Conservation (phyloP, 2,888 invertebrate species). For the Lagria hirta region DNA sequence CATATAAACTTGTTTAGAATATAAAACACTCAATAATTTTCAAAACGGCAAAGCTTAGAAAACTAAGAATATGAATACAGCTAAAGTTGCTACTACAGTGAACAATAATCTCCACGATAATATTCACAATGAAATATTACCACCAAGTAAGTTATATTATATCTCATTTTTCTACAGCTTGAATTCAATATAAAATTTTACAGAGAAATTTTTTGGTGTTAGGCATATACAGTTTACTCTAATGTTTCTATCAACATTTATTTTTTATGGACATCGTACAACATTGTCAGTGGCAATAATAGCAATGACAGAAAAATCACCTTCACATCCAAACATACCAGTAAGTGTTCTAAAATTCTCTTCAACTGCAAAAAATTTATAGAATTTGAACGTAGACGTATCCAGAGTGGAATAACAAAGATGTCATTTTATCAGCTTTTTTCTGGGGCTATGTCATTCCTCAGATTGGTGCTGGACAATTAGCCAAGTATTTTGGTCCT, state of each 20-base stretch:
- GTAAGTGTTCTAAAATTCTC: conserved; percentile 46
- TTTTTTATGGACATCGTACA: conserved; percentile 4
- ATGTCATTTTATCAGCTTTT: conserved; percentile 68
- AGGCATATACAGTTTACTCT: conserved; percentile 4
- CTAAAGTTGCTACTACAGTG: no score
- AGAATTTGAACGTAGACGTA: conserved; percentile 12
- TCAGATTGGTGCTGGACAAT: conserved; percentile 67
- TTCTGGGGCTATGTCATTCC: conserved; percentile 75
- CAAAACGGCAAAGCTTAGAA: no score
- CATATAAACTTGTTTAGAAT: no score
- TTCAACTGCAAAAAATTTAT: no score
- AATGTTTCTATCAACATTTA: conserved; percentile 3
- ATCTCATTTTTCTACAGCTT: background rate
- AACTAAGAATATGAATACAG: no score
- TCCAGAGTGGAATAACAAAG: conserved; percentile 17
- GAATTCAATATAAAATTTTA: background rate
- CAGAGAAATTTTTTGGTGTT: conserved; percentile 4
- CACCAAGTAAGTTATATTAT: conserved; percentile 1
- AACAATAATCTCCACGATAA: no score
- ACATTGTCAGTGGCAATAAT: conserved; percentile 67
- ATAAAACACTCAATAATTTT: no score
- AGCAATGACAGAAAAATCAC: conserved; percentile 64
- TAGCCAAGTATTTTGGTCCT: conserved; percentile 72
- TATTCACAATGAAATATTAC: background rate
- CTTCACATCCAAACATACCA: conserved; percentile 50